Base-by-base conservation (phyloP, 2,888 invertebrate species). In the Perizoma flavofasciatum region DNA sequence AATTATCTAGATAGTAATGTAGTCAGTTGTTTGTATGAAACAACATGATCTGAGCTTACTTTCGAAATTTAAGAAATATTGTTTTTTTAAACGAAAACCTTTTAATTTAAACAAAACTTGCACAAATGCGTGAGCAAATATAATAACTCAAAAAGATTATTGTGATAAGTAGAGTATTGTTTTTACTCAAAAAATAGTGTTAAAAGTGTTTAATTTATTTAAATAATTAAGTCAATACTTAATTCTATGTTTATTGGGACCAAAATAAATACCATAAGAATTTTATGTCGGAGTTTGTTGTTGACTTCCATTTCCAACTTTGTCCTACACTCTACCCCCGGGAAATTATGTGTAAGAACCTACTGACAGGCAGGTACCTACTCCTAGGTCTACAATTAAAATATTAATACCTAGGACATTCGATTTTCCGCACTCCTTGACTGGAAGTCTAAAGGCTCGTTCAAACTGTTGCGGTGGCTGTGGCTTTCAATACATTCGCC, bases 211-310 rank as follows among this genome's bases (percentile, higher is more conserved):
- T 69, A 65, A 67, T 63, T 55, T 66, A 39, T 49, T 50, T 41
- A 49, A 50, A 52, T 55, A 22, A 41, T 40, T 72, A 63, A 58
- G 46, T 41, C 41, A 50, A 52, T 55, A 22, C 41, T 40, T 72
- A 63, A 58, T 60, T 63, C 52, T 70, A 68, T 73, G 69, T 72
- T 67, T 69, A 69, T 77, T 77, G 85, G 87, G 87, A 87, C 87
- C 87, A 86, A 87, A 83, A 82, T 82, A 85, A 82, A 83, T 79
- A 75, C 73, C 66, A 41, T 63, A 59, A 62, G 54, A 66, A 58
- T 66, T 66, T 65, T 64, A 52, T 59, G 4, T 9, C 7, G 8
- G 33, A 33, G 11, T 41, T 55, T 35, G 22, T 45, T 39, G 37
- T 39, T 39, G 2, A 33, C 5, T 3, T 5, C n/a, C 34, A n/a